Evolutionary conservation across 1,140 invertebrate genomes (phyloP).

Genomic region (Helicorthomorpha holstii): DNA sequence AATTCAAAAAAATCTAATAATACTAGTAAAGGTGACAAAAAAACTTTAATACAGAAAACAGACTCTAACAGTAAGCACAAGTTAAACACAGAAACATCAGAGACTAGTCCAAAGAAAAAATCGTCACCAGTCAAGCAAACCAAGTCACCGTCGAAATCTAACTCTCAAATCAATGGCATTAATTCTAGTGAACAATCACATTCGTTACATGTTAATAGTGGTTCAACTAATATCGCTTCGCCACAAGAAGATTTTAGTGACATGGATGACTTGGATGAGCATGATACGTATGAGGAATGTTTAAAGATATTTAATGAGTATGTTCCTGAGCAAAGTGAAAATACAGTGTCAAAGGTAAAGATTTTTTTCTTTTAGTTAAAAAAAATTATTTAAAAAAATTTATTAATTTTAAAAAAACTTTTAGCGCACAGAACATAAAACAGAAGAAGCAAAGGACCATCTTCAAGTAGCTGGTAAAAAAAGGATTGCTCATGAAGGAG

Average conservation of each 20-base stretch:
- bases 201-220: no score
- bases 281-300: slow-evolving; percentile 48
- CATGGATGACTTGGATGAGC: slow-evolving; percentile 30
- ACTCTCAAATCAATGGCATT: no score
- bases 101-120: slow-evolving; percentile 6
- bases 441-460: no score
- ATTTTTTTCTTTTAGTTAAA: neutral
- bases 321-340: slow-evolving; percentile 13
- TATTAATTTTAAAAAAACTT: no score
- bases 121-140: neutral
- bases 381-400: no score
- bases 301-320: slow-evolving; percentile 49
- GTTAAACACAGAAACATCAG: neutral
- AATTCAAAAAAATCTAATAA: neutral
- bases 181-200: no score
- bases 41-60: slow-evolving; percentile 8
- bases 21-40: slow-evolving; percentile 2
- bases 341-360: neutral
- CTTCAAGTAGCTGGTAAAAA: no score
- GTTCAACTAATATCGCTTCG: no score
- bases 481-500: slow-evolving; percentile 17
- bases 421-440: no score
- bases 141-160: neutral
- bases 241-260: neutral
- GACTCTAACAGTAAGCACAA: slow-evolving; percentile 8